phyloP scores from a whole-genome alignment of 2,888 invertebrate species.

The Globia sparganii region DNA sequence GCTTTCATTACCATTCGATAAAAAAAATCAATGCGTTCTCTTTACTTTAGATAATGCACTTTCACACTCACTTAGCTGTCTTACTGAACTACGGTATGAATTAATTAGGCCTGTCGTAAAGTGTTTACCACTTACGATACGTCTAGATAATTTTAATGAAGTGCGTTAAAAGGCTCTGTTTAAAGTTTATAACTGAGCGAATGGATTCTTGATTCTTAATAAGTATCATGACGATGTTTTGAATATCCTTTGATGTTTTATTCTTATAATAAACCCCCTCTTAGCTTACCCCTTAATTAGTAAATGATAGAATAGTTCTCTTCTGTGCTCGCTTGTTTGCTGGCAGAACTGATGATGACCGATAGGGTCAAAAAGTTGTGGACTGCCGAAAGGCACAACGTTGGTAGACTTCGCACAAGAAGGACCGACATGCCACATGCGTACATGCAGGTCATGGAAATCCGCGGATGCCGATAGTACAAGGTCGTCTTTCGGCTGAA shows the following conservation, averaged over 20 bases:
- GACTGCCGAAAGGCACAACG: too few relatives aligned
- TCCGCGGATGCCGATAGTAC: neutral
- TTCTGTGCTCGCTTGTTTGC: neutral
- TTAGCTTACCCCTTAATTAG: neutral
- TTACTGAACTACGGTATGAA: slow-evolving; percentile 1
- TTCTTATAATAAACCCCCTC: too few relatives aligned
- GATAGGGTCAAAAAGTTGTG: too few relatives aligned
- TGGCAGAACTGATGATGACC: neutral
- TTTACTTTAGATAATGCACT: slow-evolving; percentile 30
- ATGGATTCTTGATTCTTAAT: slow-evolving; percentile 21
- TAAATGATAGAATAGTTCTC: neutral
- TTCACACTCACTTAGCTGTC: slow-evolving; percentile 45
- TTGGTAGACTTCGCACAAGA: neutral
- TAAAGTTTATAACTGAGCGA: slow-evolving; percentile 6
- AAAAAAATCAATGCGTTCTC: slow-evolving; percentile 12
- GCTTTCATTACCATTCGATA: neutral
- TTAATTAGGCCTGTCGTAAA: slow-evolving; percentile 36
- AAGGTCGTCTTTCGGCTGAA: neutral
- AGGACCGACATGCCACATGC: neutral
- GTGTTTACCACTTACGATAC: slow-evolving; percentile 17
- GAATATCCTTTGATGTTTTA: neutral
- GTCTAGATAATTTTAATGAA: slow-evolving; percentile 27
- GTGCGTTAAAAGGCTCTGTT: slow-evolving; percentile 1
- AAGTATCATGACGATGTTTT: neutral
- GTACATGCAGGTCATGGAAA: neutral